Evolutionary conservation across 2,888 invertebrate genomes (phyloP).

Genomic region (Hirtodrosophila duncani): DNA sequence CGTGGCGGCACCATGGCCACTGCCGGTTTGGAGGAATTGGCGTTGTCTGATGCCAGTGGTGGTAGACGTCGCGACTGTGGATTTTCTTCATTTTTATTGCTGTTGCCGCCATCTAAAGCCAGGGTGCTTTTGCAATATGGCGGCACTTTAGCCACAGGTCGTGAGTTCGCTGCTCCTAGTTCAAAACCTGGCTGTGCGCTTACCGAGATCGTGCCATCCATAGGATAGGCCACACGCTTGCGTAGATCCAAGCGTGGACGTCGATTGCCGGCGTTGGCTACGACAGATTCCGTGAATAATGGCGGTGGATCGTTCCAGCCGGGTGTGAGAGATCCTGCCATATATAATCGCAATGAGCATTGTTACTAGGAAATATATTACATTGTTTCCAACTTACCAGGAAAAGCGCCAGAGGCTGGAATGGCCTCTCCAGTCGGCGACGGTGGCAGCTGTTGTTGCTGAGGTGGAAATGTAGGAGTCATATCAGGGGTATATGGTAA

Average conservation of each 20-base stretch:
- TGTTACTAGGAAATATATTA: too few species aligned
- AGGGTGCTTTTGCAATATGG: conserved; percentile 20
- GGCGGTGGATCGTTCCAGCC: conserved; percentile 78
- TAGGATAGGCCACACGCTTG: conserved; percentile 75
- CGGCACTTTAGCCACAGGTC: conserved; percentile 37
- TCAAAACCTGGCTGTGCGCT: conserved; percentile 33
- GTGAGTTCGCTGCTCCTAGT: conserved; percentile 21
- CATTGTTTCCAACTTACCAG: conserved; percentile 31
- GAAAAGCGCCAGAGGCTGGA: conserved; percentile 51
- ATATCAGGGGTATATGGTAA: too few species aligned
- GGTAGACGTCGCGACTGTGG: conserved; percentile 13
- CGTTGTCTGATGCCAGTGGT: conserved; percentile 24
- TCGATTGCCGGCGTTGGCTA: conserved; percentile 43
- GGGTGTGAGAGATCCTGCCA: conserved; percentile 74
- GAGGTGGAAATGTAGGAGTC: too few species aligned
- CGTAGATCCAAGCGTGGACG: conserved; percentile 75
- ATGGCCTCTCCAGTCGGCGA: conserved; percentile 49
- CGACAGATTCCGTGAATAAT: conserved; percentile 41
- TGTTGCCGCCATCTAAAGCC: conserved; percentile 32
- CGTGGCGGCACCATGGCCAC: conserved; percentile 30
- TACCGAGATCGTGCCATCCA: conserved; percentile 47
- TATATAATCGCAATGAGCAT: too few species aligned
- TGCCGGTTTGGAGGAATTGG: conserved; percentile 22
- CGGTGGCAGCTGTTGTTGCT: conserved; percentile 31
- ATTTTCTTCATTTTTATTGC: conserved; percentile 7